Base-by-base conservation (phyloP, 2,888 invertebrate genomes). In the Cristatella mucedo region DNA sequence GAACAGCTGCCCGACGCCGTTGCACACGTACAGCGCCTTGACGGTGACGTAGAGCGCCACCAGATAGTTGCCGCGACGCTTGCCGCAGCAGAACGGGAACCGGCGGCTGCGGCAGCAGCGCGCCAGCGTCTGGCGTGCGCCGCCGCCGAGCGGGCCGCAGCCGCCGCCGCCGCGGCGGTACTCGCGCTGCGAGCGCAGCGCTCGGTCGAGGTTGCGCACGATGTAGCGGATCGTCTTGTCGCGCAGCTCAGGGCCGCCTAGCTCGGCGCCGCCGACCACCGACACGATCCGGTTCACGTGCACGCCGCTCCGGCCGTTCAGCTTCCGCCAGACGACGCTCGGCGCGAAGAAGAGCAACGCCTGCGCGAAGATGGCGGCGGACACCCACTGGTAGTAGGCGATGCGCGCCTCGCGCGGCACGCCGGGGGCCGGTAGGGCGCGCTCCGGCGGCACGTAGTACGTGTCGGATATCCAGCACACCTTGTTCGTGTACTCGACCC, bases 401-500 rank as follows among this genome's bases (percentile, higher is more conserved):
- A 31, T 22, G 41, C 41, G 29, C 41, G 41, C 21, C 19, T 29
- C 18, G 19, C 37, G 13, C 18, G 21, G 29, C 41, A 26, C 24
- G 18, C 26, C 36, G 4, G 13, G 13, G 24, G 22, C 26, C 4
- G 36, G 36, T 7, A 36, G 22, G 5, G 22, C 6, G 24, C 26
- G 24, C 22, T 36, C 36, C 36, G 26, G 22, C 4, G 36, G 36
- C 18, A 36, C 59, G 55, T 66, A 70, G 50, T 70, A 71, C 3
- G 69, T 69, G 53, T 69, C 68, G 44, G 68, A 64, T 33, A 68
- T 67, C 70, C 70, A 70, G 53, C 70, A 70, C 47, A 69, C 67
- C 55, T 69, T 69, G 53, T 70, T 70, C 15, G 70, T 65, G 53
- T 70, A 70, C 45, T 68, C 67, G 43, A 68, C 67, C 57, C 70